phyloP scores from a whole-genome alignment of 2,888 invertebrate genomes.

The Rhyacophila evoluta region DNA sequence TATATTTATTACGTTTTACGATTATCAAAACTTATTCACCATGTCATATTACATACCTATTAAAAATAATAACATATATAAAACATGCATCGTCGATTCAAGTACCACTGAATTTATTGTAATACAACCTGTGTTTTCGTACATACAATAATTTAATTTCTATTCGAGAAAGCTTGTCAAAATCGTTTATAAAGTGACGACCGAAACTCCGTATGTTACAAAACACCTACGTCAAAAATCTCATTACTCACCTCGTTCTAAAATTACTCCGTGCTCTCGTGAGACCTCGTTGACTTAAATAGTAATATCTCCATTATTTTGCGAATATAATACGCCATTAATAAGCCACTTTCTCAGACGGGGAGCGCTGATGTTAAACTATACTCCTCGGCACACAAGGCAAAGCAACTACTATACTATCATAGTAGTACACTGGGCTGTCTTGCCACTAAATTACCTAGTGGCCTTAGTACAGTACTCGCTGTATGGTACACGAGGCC shows the following conservation, averaged over 20 bases:
- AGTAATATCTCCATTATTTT: conserved; percentile 19
- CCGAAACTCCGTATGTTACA: not conserved
- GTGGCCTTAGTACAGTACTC: conserved; percentile 18
- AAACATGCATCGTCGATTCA: too few species aligned
- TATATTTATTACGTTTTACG: too few species aligned
- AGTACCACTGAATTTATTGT: not conserved
- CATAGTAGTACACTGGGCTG: conserved; percentile 2
- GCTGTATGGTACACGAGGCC: not conserved
- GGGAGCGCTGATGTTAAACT: conserved; percentile 13
- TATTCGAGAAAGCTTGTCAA: not conserved
- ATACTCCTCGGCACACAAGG: conserved; percentile 3
- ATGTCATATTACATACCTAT: too few species aligned
- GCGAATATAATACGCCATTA: conserved; percentile 4
- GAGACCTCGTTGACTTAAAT: conserved; percentile 10
- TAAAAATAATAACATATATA: too few species aligned
- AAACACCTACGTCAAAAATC: not conserved
- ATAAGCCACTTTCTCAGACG: conserved; percentile 20
- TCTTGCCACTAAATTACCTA: conserved; percentile 19
- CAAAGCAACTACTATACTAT: not conserved
- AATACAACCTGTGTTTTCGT: not conserved
- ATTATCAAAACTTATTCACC: too few species aligned
- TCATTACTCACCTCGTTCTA: not conserved
- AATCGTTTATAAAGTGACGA: not conserved
- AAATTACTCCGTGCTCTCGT: not conserved
- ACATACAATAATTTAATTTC: not conserved